Percentiles rank a stretch among this genome's conserved stretches.
Evolutionary conservation across 2,113 vertebrate genomes (phyloP).

Genomic region (Ibidorhyncha struthersii): DNA sequence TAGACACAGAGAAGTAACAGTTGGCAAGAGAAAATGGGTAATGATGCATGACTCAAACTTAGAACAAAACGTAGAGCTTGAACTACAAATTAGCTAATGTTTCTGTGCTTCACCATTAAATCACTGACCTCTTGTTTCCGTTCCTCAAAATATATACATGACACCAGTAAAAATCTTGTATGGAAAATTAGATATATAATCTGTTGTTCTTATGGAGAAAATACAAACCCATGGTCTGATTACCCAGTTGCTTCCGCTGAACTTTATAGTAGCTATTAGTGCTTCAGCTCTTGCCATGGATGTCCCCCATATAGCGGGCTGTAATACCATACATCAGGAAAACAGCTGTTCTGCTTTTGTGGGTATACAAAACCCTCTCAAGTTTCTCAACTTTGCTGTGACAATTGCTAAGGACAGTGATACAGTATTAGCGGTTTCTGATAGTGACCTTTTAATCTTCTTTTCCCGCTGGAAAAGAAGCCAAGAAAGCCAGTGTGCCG

Average conservation of each 20-base stretch:
- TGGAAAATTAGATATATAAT: not conserved
- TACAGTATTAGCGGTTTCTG: too few relatives aligned
- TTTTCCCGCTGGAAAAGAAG: not conserved
- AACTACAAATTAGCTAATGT: slow-evolving; percentile 31
- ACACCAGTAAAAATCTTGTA: not conserved
- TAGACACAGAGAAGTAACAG: not conserved
- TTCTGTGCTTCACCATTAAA: slow-evolving; percentile 14
- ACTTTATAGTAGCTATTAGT: not conserved
- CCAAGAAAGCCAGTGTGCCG: not conserved
- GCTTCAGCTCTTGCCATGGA: fast-evolving
- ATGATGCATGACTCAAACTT: slow-evolving; percentile 47
- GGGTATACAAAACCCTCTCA: not conserved
- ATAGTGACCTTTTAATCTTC: not conserved
- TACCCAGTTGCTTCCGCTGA: not conserved
- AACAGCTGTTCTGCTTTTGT: not conserved
- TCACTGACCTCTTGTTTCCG: not conserved
- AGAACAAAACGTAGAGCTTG: slow-evolving; percentile 34
- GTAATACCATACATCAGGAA: not conserved
- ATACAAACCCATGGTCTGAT: fast-evolving
- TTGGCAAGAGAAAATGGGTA: slow-evolving; percentile 59
- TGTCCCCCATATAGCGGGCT: fast-evolving
- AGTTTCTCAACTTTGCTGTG: not conserved
- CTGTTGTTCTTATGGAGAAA: not conserved
- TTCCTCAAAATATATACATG: not conserved
- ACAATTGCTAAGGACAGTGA: not conserved